Evolutionary conservation across 1,140 invertebrate species (phyloP).

Genomic region (Lasaia peninsularis): DNA sequence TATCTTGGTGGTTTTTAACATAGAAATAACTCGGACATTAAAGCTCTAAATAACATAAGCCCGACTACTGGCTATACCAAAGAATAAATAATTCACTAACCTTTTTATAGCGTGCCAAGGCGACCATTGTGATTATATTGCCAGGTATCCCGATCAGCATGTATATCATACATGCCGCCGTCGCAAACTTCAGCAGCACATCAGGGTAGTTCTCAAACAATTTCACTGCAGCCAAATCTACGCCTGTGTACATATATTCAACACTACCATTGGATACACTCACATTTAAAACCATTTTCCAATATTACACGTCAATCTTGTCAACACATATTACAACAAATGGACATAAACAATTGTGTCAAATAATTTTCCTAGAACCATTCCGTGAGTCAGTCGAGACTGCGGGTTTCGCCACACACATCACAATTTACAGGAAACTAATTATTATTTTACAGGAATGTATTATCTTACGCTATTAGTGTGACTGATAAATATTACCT

Average conservation of each 20-base stretch:
- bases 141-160: slow-evolving; percentile 89
- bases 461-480: neutral
- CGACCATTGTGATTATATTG: slow-evolving; percentile 87
- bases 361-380: slow-evolving; percentile 35
- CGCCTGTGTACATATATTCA: slow-evolving; percentile 31
- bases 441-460: slow-evolving; percentile 21
- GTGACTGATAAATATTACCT: neutral
- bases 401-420: slow-evolving; percentile 27
- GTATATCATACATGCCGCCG: slow-evolving; percentile 84
- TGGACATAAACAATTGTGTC: slow-evolving; percentile 33
- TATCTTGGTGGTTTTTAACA: too few species aligned
- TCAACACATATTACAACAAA: slow-evolving; percentile 36
- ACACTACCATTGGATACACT: slow-evolving; percentile 28
- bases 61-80: too few species aligned
- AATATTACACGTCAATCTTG: slow-evolving; percentile 34
- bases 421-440: slow-evolving; percentile 7
- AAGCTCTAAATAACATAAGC: too few species aligned
- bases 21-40: too few species aligned
- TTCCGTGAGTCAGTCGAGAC: slow-evolving; percentile 37
- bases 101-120: slow-evolving; percentile 86
- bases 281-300: slow-evolving; percentile 19
- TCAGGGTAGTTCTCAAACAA: slow-evolving; percentile 85
- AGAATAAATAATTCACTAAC: slow-evolving; percentile 74
- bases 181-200: slow-evolving; percentile 83
- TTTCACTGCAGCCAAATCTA: slow-evolving; percentile 51